Conservation (phyloP, 2,113 vertebrate genomes). For the Empidonax alnorum region DNA sequence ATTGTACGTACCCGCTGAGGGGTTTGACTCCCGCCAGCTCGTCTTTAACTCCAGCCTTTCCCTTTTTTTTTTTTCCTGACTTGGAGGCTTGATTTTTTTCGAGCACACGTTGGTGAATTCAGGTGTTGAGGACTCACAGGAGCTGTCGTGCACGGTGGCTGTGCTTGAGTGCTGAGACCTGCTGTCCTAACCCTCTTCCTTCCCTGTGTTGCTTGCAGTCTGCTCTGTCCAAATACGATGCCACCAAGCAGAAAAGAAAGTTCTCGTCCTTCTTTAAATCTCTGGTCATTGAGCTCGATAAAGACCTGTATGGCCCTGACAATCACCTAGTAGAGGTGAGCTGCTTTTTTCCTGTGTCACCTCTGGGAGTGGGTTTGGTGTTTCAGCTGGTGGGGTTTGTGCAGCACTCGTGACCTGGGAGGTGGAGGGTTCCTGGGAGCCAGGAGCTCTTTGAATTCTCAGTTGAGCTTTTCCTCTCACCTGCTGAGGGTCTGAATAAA, state of each 20-base stretch:
- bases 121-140: not conserved
- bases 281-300: slow-evolving; percentile 98
- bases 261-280: slow-evolving; percentile 99
- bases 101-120: not conserved
- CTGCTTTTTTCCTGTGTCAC: slow-evolving; percentile 28
- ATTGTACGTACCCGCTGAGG: not conserved
- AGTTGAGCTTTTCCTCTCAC: not conserved
- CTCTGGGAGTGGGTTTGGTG: not conserved
- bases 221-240: slow-evolving; percentile 97
- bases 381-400: not conserved
- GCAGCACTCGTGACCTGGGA: not conserved
- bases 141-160: not conserved
- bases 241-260: slow-evolving; percentile 98
- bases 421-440: not conserved
- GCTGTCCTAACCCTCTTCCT: slow-evolving; percentile 49
- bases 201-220: slow-evolving; percentile 81
- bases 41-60: slow-evolving; percentile 1
- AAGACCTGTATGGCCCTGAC: slow-evolving; percentile 98
- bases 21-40: not conserved
- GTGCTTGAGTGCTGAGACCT: slow-evolving; percentile 21
- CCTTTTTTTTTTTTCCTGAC: not conserved
- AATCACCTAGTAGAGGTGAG: slow-evolving; percentile 99
- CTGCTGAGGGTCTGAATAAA: not conserved
- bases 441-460: not conserved
- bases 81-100: not conserved